phyloP scores from a whole-genome alignment of 2,113 vertebrate genomes.

The Machaerirhynchus nigripectus region DNA sequence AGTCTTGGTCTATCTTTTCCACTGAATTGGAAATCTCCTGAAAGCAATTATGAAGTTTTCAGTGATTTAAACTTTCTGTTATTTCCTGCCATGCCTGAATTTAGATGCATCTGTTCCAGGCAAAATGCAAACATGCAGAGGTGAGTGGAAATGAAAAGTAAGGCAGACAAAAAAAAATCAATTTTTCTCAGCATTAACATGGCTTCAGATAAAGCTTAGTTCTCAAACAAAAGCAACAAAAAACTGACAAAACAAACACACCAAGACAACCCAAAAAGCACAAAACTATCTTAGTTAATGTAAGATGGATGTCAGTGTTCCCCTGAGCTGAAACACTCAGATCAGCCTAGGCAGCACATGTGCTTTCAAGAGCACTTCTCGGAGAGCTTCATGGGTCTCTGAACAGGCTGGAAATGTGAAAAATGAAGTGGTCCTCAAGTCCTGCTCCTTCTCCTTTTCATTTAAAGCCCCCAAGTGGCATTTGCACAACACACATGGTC shows the following conservation, averaged over 20 bases:
- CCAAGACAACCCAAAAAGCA: background rate
- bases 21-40: background rate
- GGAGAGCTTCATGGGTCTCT: background rate
- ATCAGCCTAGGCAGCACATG: background rate
- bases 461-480: background rate
- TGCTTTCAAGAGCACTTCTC: background rate
- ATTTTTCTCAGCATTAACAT: background rate
- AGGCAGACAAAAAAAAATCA: background rate
- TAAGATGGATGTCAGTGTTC: background rate
- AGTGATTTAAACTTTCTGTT: background rate
- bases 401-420: background rate
- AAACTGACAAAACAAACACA: background rate
- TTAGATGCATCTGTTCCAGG: background rate
- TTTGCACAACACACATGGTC: background rate
- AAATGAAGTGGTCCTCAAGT: background rate
- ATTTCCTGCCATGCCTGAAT: background rate
- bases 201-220: background rate
- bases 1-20: background rate
- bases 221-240: background rate
- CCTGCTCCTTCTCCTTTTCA: background rate
- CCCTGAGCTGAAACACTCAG: background rate
- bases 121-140: background rate
- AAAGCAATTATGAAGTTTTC: background rate
- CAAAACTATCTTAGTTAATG: background rate
- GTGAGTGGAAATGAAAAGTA: background rate